phyloP scores from a whole-genome alignment of 2,113 vertebrate genomes.

The Hippoglossus stenolepis region DNA sequence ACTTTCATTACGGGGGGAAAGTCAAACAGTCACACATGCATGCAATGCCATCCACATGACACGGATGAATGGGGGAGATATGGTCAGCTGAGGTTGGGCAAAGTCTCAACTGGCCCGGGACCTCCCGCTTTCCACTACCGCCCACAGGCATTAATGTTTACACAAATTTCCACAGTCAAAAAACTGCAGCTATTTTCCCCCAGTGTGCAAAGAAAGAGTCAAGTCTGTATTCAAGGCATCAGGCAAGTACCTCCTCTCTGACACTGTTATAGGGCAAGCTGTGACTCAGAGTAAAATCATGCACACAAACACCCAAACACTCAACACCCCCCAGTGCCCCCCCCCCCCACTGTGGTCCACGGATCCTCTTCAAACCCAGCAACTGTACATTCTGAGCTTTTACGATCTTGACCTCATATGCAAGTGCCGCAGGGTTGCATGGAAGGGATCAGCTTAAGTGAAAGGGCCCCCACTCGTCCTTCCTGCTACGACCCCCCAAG shows the following conservation, averaged over 20 bases:
- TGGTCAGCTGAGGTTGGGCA: slow-evolving; percentile 63
- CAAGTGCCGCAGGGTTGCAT: slow-evolving; percentile 66
- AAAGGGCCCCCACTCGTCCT: slow-evolving; percentile 68
- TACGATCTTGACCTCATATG: slow-evolving; percentile 78
- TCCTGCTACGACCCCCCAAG: slow-evolving; percentile 66
- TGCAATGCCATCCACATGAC: slow-evolving; percentile 63
- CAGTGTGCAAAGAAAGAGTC: background rate
- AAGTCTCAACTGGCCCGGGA: slow-evolving; percentile 59
- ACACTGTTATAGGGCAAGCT: slow-evolving; percentile 18
- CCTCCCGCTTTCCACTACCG: slow-evolving; percentile 48
- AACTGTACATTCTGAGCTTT: slow-evolving; percentile 79
- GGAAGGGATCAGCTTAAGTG: slow-evolving; percentile 73
- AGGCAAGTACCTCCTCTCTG: background rate
- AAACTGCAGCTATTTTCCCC: slow-evolving; percentile 6
- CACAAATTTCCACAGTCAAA: slow-evolving; percentile 18
- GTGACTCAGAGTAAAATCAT: slow-evolving; percentile 38
- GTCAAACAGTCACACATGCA: slow-evolving; percentile 69
- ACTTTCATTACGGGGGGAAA: slow-evolving; percentile 75
- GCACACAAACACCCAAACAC: slow-evolving; percentile 34
- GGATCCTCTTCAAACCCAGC: slow-evolving; percentile 61
- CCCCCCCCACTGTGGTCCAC: slow-evolving; percentile 3
- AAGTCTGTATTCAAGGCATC: background rate
- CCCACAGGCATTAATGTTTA: slow-evolving; percentile 51
- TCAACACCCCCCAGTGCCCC: background rate
- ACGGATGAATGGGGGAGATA: slow-evolving; percentile 71